Evolutionary conservation across 2,888 invertebrate genomes (phyloP).

Genomic region (Netelia melanura): DNA sequence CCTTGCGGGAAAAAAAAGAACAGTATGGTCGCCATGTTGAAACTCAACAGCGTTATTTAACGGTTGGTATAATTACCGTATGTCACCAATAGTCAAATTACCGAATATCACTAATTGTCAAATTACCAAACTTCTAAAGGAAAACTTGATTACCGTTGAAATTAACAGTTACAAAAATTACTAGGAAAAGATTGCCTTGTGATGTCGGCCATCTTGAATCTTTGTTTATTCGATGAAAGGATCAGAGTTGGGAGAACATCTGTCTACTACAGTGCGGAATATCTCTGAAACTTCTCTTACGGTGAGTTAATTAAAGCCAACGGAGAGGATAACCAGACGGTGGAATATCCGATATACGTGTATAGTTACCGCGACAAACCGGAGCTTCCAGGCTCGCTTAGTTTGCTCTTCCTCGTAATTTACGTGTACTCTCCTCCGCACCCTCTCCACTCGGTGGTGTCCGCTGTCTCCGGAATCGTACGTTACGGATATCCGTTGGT

Average conservation of each 20-base stretch:
- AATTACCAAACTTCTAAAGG: neutral
- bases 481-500: conserved; percentile 64
- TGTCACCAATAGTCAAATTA: neutral
- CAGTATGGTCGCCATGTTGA: neutral
- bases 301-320: conserved; percentile 62
- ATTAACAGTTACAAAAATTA: neutral
- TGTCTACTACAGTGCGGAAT: conserved; percentile 26
- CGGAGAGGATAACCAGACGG: conserved; percentile 30
- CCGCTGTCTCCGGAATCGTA: conserved; percentile 33
- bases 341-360: conserved; percentile 20
- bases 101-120: neutral
- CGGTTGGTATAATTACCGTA: neutral
- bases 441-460: conserved; percentile 1
- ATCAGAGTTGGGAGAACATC: conserved; percentile 32
- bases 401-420: conserved; percentile 60
- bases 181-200: neutral
- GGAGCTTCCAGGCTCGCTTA: conserved; percentile 30
- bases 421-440: conserved; percentile 22
- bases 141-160: neutral
- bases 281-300: conserved; percentile 35
- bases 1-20: neutral
- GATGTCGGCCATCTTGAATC: neutral
- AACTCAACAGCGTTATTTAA: neutral
- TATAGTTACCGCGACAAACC: neutral
- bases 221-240: neutral